A percentile compares a stretch with the other conserved stretches of the same genome.
These are phyloP conservation scores for Metellina segmentata DNA, from an alignment of 2,888 invertebrate genomes.

Conservation along the genomic window DNA sequence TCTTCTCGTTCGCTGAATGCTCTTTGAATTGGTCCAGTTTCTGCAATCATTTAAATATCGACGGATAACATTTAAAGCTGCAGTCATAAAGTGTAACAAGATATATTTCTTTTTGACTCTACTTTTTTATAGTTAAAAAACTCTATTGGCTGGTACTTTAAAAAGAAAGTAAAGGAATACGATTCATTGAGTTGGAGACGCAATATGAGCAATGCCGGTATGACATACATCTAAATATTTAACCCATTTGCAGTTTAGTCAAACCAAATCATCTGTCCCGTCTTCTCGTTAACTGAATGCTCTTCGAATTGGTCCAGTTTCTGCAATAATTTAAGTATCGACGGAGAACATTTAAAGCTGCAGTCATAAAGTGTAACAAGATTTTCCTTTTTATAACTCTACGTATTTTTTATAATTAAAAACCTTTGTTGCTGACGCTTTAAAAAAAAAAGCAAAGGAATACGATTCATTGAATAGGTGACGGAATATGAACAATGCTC, in stretches of 20 bases:
- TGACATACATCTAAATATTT: neutral
- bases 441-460: too few relatives aligned
- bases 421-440: too few relatives aligned
- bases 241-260: neutral
- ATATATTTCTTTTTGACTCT: too few relatives aligned
- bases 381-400: too few relatives aligned
- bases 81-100: neutral
- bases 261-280: neutral
- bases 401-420: too few relatives aligned
- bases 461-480: too few relatives aligned
- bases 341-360: neutral
- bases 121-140: too few relatives aligned
- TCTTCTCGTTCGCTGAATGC: neutral
- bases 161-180: too few relatives aligned
- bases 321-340: constrained; percentile 20
- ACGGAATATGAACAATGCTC: neutral
- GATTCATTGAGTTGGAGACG: too few relatives aligned
- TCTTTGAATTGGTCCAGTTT: neutral
- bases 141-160: too few relatives aligned
- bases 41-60: constrained; percentile 19
- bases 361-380: constrained; percentile 14
- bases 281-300: neutral
- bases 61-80: neutral
- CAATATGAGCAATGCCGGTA: neutral
- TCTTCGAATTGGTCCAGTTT: neutral